Conservation (phyloP, 2,888 invertebrate species). For the Noctua janthina region DNA sequence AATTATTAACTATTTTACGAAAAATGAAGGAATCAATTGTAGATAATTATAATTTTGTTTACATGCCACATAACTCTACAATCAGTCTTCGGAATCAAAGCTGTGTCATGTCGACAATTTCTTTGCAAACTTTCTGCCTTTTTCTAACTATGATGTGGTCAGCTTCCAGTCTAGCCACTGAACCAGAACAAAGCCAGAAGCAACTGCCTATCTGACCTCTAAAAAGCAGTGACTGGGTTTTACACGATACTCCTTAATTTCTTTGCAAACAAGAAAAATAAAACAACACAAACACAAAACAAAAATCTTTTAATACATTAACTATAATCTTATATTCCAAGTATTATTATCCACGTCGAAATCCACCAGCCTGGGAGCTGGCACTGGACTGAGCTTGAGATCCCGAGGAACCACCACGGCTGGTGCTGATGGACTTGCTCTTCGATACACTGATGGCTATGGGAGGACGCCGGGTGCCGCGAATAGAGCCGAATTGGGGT, state of each 20-base stretch:
- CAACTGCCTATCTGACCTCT: too few relatives aligned
- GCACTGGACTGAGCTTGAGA: slow-evolving; percentile 52
- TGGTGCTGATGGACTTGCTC: slow-evolving; percentile 73
- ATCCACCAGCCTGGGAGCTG: slow-evolving; percentile 30
- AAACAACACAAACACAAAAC: background rate
- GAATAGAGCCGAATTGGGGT: background rate
- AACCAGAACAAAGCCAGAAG: too few relatives aligned
- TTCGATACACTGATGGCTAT: slow-evolving; percentile 73
- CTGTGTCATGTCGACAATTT: background rate
- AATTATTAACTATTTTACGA: too few relatives aligned
- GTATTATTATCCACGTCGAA: slow-evolving; percentile 33
- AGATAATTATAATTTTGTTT: background rate
- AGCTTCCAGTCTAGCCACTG: too few relatives aligned
- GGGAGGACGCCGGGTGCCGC: slow-evolving; percentile 20
- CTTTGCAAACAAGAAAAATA: background rate
- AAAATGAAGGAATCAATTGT: background rate
- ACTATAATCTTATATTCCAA: background rate
- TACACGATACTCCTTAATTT: background rate
- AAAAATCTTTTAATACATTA: background rate
- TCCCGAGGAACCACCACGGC: slow-evolving; percentile 57
- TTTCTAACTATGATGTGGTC: too few relatives aligned
- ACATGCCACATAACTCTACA: background rate
- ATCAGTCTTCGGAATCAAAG: background rate
- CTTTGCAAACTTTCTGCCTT: background rate
- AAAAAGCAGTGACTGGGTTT: background rate